Percentiles rank a stretch among this genome's conserved stretches.
These are phyloP conservation scores for Fulmarus glacialis DNA, from an alignment of 2,113 vertebrate species.

Conservation along the genomic window DNA sequence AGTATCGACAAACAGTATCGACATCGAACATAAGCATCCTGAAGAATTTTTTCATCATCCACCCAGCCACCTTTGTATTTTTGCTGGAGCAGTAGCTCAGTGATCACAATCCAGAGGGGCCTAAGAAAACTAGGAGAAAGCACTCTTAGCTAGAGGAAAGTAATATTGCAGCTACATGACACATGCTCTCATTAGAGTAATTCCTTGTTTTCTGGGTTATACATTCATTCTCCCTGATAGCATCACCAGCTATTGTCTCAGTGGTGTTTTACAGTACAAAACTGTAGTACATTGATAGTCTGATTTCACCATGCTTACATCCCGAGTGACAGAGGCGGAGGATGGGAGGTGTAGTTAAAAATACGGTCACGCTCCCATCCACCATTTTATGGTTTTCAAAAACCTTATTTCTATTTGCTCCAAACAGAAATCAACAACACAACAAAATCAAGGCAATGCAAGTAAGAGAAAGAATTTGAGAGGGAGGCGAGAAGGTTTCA, in stretches of 20 bases:
- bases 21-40: not conserved
- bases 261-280: not conserved
- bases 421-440: not conserved
- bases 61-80: not conserved
- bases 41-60: not conserved
- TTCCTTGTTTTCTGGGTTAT: not conserved
- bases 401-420: not conserved
- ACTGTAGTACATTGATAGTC: not conserved
- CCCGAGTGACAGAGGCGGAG: not conserved
- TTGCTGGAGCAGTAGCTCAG: not conserved
- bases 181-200: rapidly evolving
- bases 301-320: not conserved
- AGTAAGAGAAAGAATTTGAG: not conserved
- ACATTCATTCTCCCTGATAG: not conserved
- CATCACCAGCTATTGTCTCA: not conserved
- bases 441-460: not conserved
- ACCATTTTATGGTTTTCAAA: not conserved
- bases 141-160: not conserved
- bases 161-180: not conserved
- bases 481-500: not conserved
- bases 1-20: not conserved
- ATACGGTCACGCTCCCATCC: not conserved
- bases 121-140: not conserved
- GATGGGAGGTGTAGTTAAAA: not conserved
- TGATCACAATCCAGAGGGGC: not conserved